phyloP scores from a whole-genome alignment of 2,113 vertebrate species.

The Pseudolaguvia tuberculata region DNA sequence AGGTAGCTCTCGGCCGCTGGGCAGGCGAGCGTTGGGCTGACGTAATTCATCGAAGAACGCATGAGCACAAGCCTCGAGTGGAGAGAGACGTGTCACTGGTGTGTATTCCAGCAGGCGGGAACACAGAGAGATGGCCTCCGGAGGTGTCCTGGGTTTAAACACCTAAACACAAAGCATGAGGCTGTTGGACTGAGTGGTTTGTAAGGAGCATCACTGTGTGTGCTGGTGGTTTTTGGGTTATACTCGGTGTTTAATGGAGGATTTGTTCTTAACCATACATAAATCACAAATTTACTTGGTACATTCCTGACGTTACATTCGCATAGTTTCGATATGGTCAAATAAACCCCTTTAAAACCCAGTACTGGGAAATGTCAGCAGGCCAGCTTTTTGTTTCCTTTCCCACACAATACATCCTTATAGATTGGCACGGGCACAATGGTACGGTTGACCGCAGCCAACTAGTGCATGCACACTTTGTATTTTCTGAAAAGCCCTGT shows the following conservation, averaged over 20 bases:
- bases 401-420: background rate
- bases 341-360: background rate
- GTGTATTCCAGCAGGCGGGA: constrained; percentile 89
- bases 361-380: background rate
- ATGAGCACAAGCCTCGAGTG: constrained; percentile 84
- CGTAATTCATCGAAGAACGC: constrained; percentile 88
- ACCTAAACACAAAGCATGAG: constrained; percentile 63
- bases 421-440: background rate
- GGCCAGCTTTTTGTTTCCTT: background rate
- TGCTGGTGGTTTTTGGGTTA: background rate
- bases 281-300: background rate
- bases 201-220: background rate
- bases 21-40: constrained; percentile 78
- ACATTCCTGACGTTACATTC: background rate
- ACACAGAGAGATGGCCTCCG: constrained; percentile 86
- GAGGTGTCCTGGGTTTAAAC: constrained; percentile 85
- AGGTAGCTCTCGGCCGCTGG: constrained; percentile 84
- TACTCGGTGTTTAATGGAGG: background rate
- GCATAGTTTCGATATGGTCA: background rate
- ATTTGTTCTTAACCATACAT: background rate
- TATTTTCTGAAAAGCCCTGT: background rate
- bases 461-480: background rate
- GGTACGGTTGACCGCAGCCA: background rate
- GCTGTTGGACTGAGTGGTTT: background rate
- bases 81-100: constrained; percentile 83